A percentile compares a stretch with the other conserved stretches of the same genome.
phyloP scores from a whole-genome alignment of 2,797 vertebrate species.

The Capromys pilorides region DNA sequence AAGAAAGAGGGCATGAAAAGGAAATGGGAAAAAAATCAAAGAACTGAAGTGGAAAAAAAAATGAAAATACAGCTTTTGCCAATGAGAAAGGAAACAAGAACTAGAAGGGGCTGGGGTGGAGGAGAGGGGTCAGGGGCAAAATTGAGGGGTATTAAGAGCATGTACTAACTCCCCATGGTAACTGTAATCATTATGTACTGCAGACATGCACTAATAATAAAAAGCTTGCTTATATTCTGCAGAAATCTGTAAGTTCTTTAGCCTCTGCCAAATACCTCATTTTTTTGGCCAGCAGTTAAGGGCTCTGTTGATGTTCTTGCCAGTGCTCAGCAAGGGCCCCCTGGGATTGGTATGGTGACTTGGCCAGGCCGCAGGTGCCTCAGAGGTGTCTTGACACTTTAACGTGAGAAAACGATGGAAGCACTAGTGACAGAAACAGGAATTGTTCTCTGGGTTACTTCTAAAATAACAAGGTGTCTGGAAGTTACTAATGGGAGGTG shows the following conservation, averaged over 20 bases:
- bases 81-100: neutral
- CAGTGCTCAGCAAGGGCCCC: neutral
- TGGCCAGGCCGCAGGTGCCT: neutral
- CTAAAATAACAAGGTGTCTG: neutral
- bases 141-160: neutral
- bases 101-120: neutral
- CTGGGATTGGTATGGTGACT: neutral
- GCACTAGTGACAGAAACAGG: too few species aligned
- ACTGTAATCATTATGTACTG: neutral
- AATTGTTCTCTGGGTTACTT: neutral
- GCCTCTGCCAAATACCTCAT: neutral
- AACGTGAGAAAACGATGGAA: neutral
- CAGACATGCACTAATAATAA: neutral
- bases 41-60: neutral
- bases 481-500: neutral
- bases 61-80: neutral
- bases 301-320: neutral
- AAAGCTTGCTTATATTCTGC: neutral
- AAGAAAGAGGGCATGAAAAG: neutral
- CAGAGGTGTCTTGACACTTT: neutral
- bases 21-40: neutral
- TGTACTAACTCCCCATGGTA: neutral
- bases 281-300: neutral
- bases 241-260: neutral
- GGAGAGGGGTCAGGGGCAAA: neutral